These are phyloP conservation scores for Glossophaga mutica DNA, from an alignment of 2,797 vertebrate species.

Conservation along the genomic window DNA sequence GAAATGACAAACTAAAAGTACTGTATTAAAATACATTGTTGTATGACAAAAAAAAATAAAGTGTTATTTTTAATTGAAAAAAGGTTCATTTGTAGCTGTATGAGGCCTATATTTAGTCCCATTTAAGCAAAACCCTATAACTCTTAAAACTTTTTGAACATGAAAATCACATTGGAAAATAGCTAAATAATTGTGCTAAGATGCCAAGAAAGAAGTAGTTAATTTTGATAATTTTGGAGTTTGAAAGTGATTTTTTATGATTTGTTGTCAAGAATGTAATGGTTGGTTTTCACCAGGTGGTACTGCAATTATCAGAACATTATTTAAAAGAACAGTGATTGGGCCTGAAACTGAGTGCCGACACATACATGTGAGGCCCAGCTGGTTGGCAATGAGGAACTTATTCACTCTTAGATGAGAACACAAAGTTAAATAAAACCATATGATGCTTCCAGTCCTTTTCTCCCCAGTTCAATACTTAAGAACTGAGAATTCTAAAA, in stretches of 20 bases:
- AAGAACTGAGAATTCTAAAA: background rate
- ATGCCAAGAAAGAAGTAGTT: slow-evolving; percentile 39
- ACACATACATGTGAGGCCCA: background rate
- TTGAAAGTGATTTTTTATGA: slow-evolving; percentile 18
- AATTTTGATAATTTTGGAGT: slow-evolving; percentile 58
- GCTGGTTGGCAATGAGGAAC: background rate
- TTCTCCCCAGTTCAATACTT: background rate
- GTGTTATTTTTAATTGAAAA: slow-evolving; percentile 23
- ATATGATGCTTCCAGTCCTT: background rate
- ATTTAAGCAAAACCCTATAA: slow-evolving; percentile 41
- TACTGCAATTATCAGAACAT: background rate
- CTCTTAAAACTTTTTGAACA: background rate
- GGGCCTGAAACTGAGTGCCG: background rate
- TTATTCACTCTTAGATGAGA: background rate
- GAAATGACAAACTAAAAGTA: background rate
- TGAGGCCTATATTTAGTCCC: slow-evolving; percentile 70
- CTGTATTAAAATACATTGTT: background rate
- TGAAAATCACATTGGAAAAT: background rate
- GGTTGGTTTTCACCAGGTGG: slow-evolving; percentile 38
- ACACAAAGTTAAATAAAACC: background rate
- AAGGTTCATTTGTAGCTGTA: slow-evolving; percentile 47
- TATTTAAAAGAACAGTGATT: background rate
- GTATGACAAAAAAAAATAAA: background rate
- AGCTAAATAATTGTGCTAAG: slow-evolving; percentile 43
- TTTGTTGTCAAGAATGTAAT: background rate